Base-by-base conservation (phyloP, 2,797 vertebrate genomes). In the Sphenopsis melanotis region DNA sequence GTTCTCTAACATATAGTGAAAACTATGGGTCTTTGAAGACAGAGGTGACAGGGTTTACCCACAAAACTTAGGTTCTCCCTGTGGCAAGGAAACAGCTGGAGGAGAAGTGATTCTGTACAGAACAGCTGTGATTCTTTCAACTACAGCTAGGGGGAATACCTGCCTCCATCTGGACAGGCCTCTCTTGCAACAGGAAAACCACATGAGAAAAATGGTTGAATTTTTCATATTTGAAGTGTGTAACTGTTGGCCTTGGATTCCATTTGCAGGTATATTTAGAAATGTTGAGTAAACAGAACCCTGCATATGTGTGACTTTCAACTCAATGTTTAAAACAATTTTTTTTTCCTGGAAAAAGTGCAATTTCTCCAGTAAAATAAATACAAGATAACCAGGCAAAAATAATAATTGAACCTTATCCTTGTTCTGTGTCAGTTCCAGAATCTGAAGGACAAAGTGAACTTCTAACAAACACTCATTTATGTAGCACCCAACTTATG, bases 241-340 rank as follows among this genome's bases (percentile, higher is more conserved):
- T 36, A 75, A 39, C 47, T 65, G 16, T 5, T 72, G 30, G n/a
- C 46, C 34, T n/a, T 68, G 68, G 68, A 29, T 79, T 78, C 61
- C 24, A 42, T 15, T 49, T 27, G 2, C 36, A 75, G 18, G 32
- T 52, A 1, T 76, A 56, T 49, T 84, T 76, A 65, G 37, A 72
- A 69, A 47, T 7, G 6, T 1, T 80, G 70, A 12, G 37, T 65
- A 72, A 74, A 37, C 20, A 9, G 2, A 76, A 66, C 44, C 29
- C 30, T 57, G 3, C 2, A 0, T 19, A 32, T 1, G 1, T 36
- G 17, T 15, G 26, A 36, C 4, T 88, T 92, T 70, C n/a, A 80
- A 80, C 9, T 8, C 6, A 2, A 81, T 32, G 37, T 55, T 90
- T 78, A 71, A 60, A 79, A 19, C 5, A 0, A 0, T 10, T 56